Evolutionary conservation across 2,888 invertebrate species (phyloP).

Genomic region (Pandemis cinnamomeana): DNA sequence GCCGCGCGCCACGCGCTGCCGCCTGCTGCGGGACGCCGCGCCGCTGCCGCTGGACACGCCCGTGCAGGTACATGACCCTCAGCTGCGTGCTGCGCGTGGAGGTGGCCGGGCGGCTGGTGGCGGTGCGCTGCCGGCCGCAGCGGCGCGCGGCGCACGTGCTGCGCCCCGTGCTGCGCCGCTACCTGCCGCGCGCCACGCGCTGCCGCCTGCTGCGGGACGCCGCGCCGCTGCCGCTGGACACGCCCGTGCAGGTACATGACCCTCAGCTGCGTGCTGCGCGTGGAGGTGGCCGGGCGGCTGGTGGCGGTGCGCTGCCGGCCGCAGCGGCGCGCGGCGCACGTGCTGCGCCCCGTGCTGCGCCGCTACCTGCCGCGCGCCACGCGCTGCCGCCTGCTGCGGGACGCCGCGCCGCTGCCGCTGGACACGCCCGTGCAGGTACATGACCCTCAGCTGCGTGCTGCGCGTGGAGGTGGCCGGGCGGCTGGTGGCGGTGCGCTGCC

Average conservation of each 20-base stretch:
- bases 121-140: slow-evolving; percentile 93
- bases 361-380: slow-evolving; percentile 70
- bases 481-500: slow-evolving; percentile 93
- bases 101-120: slow-evolving; percentile 91
- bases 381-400: slow-evolving; percentile 48
- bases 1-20: slow-evolving; percentile 40
- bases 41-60: slow-evolving; percentile 49
- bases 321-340: slow-evolving; percentile 90
- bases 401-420: slow-evolving; percentile 51
- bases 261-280: slow-evolving; percentile 92
- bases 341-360: slow-evolving; percentile 89
- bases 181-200: slow-evolving; percentile 47
- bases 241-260: slow-evolving; percentile 22
- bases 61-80: slow-evolving; percentile 15
- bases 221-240: slow-evolving; percentile 48
- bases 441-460: slow-evolving; percentile 88
- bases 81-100: slow-evolving; percentile 94
- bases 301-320: slow-evolving; percentile 95
- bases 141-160: slow-evolving; percentile 92
- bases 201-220: slow-evolving; percentile 51
- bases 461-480: slow-evolving; percentile 93
- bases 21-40: slow-evolving; percentile 50
- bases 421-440: slow-evolving; percentile 34
- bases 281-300: slow-evolving; percentile 93
- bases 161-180: slow-evolving; percentile 87